Evolutionary conservation across 1,140 invertebrate genomes (phyloP), one percentile per base, ranked within the genome.

Genomic region (Kradibia gibbosae): DNA sequence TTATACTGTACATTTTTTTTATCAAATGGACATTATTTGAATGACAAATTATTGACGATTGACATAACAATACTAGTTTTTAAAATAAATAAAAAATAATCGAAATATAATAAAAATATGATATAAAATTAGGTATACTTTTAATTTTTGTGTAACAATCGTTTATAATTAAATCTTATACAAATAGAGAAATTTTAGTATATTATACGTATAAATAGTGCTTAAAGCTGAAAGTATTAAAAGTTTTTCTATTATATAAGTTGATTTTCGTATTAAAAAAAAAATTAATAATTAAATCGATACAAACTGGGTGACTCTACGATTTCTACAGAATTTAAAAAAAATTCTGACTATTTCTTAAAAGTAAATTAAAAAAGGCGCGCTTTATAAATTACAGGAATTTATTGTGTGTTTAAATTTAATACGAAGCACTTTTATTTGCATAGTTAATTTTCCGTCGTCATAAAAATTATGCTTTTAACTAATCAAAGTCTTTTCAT

Each of bases 381-480:
- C 80, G 39, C 42, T 70, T 34, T 36, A 20, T 78, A 72, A 73
- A 67, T 82, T 78, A 82, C 71, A 53, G 36, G 31, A 82, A 82
- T 82, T 78, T 74, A 78, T 78, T 82, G 60, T 76, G 45, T 71
- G 71, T 70, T 75, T 80, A 28, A 55, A 55, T 36, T 74, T 8
- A 80, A 80, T 45, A 75, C 53, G 70, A 80, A 80, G 79, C 72
- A 80, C 79, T 80, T 67, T 75, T 65, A 65, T 65, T 65, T 72
- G 25, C 11, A 62, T 80, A 73, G 65, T 77, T 78, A 28, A 31
- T 73, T 39, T 53, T 77, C 36, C 53, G 67, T 78, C 71, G 57
- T 82, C 81, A 78, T 79, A 55, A 82, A 78, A 78, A 77, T 74
- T 78, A 82, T 22, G 76, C 28, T 22, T 78, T 78, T 67, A 78